These are phyloP conservation scores for Istiophorus platypterus DNA, from an alignment of 2,113 vertebrate species.

Conservation along the genomic window DNA sequence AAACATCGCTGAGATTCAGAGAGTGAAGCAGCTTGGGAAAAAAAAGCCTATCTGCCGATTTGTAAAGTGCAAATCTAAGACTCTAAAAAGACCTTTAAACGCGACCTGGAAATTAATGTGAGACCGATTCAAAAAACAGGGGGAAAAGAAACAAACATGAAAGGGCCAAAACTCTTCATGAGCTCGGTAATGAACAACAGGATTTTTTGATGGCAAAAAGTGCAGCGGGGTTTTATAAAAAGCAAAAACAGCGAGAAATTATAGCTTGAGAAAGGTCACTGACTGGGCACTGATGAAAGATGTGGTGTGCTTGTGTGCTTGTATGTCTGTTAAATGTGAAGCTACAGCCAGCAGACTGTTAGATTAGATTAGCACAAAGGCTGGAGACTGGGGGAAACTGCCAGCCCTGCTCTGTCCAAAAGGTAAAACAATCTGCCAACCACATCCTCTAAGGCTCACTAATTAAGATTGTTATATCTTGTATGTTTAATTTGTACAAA, in stretches of 20 bases:
- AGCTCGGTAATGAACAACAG: neutral
- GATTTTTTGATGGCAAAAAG: neutral
- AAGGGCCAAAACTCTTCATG: neutral
- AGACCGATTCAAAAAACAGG: neutral
- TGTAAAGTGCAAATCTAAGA: constrained; percentile 5
- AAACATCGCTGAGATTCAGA: constrained; percentile 21
- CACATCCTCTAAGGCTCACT: too few relatives aligned
- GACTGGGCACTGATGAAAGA: neutral
- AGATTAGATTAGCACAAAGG: neutral
- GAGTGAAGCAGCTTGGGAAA: constrained; percentile 15
- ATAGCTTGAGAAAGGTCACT: neutral
- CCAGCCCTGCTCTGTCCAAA: too few relatives aligned
- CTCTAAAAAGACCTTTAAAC: constrained; percentile 2
- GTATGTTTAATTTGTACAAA: too few relatives aligned
- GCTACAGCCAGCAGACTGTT: neutral
- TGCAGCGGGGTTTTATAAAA: neutral
- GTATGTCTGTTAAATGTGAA: neutral
- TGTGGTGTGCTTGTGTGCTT: neutral
- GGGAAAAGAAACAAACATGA: neutral
- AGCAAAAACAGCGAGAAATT: neutral
- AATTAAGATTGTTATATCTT: too few relatives aligned
- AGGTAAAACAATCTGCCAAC: neutral
- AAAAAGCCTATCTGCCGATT: constrained; percentile 11
- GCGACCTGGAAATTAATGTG: constrained; percentile 10
- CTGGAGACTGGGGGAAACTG: neutral